Conservation (phyloP, 2,797 vertebrate genomes). For the Gouania willdenowi region DNA sequence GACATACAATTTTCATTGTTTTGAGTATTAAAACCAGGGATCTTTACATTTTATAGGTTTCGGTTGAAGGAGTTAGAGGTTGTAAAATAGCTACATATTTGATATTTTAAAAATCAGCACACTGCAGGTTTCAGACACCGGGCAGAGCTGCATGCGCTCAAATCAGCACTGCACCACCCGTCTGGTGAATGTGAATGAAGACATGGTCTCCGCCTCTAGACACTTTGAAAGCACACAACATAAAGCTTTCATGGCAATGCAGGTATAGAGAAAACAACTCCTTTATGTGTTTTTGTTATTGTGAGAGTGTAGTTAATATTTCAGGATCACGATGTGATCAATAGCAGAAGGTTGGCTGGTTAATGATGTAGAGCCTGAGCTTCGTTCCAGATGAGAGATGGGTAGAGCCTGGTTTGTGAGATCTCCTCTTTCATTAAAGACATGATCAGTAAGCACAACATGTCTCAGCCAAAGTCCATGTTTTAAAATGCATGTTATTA, state of each 20-base stretch:
- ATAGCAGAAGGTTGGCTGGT: constrained; percentile 62
- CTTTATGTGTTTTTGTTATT: constrained; percentile 53
- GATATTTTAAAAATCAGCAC: constrained; percentile 2
- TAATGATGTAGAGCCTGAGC: constrained; percentile 66
- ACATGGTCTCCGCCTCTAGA: constrained; percentile 18
- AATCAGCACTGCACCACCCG: constrained; percentile 8
- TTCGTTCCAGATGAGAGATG: constrained; percentile 32
- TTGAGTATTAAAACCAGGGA: too few species aligned
- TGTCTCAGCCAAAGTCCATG: constrained; percentile 49
- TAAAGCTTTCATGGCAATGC: constrained; percentile 24
- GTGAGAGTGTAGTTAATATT: constrained; percentile 64
- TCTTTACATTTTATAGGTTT: too few species aligned
- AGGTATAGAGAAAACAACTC: constrained; percentile 39
- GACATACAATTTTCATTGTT: too few species aligned
- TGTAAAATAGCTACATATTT: too few species aligned
- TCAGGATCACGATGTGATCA: constrained; percentile 65
- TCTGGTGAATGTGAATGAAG: constrained; percentile 51
- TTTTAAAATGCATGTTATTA: constrained; percentile 46
- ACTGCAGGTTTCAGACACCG: constrained; percentile 4
- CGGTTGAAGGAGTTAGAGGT: too few species aligned
- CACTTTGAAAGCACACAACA: constrained; percentile 18
- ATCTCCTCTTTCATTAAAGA: constrained; percentile 62
- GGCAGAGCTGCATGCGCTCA: constrained; percentile 4
- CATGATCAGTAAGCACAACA: constrained; percentile 64
- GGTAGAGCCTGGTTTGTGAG: constrained; percentile 42